Conservation (phyloP, 2,888 invertebrate genomes). For the Galerucella nymphaeae region DNA sequence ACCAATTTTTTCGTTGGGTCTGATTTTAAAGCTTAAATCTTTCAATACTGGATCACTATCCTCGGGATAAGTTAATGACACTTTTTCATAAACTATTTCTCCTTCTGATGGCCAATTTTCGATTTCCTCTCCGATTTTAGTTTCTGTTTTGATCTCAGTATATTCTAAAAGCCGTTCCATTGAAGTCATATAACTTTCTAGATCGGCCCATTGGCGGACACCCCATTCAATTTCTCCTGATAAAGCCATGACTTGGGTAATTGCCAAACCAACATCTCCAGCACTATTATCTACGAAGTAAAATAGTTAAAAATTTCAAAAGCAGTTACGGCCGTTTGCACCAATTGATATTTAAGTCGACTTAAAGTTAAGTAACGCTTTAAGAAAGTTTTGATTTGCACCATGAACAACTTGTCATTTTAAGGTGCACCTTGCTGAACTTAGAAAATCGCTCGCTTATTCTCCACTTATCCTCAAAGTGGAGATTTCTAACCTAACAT, state of each 20-base stretch:
- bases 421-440: too few species aligned
- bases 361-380: too few species aligned
- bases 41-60: constrained; percentile 79
- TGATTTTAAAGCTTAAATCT: constrained; percentile 73
- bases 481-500: too few species aligned
- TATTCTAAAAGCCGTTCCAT: constrained; percentile 80
- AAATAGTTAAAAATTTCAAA: constrained; percentile 42
- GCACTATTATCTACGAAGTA: constrained; percentile 48
- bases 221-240: constrained; percentile 75
- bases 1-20: constrained; percentile 77
- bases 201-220: constrained; percentile 86
- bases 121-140: constrained; percentile 65
- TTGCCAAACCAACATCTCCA: constrained; percentile 68
- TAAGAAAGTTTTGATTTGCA: too few species aligned
- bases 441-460: too few species aligned
- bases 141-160: constrained; percentile 64
- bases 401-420: too few species aligned
- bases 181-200: constrained; percentile 83
- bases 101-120: constrained; percentile 80
- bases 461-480: too few species aligned
- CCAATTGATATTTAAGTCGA: too few species aligned
- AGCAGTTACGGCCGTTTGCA: too few species aligned
- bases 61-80: constrained; percentile 76
- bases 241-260: constrained; percentile 82
- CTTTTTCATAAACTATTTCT: constrained; percentile 74